Percentiles rank a stretch among this genome's conserved stretches.
Evolutionary conservation across 2,113 vertebrate species (phyloP).

Genomic region (Bufo bufo): DNA sequence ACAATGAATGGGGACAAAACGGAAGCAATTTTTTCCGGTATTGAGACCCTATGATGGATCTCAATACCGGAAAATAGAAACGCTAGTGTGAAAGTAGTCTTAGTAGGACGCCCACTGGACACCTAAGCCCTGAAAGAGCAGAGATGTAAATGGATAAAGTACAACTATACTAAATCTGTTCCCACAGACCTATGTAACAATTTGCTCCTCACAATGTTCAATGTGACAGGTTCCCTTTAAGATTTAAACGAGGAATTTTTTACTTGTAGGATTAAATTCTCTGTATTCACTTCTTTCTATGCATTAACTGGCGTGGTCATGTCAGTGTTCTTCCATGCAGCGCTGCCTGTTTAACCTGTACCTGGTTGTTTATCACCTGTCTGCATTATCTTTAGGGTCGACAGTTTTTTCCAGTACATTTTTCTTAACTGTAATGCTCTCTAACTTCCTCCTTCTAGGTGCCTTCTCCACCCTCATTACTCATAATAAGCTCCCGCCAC

Average conservation of each 20-base stretch:
- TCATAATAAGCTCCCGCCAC: slow-evolving; percentile 26
- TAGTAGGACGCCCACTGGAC: too few species aligned
- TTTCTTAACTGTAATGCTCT: not conserved
- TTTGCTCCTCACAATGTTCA: too few species aligned
- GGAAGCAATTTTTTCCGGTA: too few species aligned
- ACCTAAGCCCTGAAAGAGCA: too few species aligned
- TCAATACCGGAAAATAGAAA: too few species aligned
- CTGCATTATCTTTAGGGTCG: not conserved
- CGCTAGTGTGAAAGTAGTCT: too few species aligned
- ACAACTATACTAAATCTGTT: too few species aligned
- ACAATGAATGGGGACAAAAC: too few species aligned
- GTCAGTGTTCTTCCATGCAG: not conserved
- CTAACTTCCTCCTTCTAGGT: not conserved
- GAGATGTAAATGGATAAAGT: too few species aligned
- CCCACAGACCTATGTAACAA: too few species aligned
- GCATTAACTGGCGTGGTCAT: not conserved
- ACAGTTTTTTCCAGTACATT: not conserved
- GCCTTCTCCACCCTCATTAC: slow-evolving; percentile 39
- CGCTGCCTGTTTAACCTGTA: not conserved
- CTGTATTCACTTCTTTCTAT: not conserved
- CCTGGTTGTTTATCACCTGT: not conserved
- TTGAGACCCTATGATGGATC: too few species aligned
- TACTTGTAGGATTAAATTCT: not conserved
- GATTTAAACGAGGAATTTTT: not conserved
- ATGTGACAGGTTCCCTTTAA: not conserved